These are phyloP conservation scores for Xiphorhynchus elegans DNA, from an alignment of 2,113 vertebrate genomes.

Conservation along the genomic window DNA sequence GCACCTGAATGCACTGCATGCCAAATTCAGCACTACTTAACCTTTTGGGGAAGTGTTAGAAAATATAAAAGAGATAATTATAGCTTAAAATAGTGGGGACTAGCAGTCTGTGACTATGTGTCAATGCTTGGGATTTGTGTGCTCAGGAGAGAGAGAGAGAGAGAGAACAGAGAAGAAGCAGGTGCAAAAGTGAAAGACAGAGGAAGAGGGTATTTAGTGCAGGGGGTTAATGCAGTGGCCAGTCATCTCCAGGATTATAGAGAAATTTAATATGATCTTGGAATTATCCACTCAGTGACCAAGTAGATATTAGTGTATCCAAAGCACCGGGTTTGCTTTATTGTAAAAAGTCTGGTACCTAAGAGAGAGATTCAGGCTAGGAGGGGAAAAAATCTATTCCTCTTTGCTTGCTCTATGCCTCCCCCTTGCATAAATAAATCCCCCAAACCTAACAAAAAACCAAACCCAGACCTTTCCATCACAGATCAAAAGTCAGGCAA, in stretches of 20 bases:
- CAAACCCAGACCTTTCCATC: constrained; percentile 20
- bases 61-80: background rate
- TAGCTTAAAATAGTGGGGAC: background rate
- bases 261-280: background rate
- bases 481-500: constrained; percentile 70
- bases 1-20: background rate
- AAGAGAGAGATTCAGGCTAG: background rate
- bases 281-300: background rate
- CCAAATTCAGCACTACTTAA: background rate
- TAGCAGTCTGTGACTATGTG: accelerated
- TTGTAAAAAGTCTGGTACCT: background rate
- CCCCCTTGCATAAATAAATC: background rate
- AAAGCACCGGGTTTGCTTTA: background rate
- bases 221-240: background rate
- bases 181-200: background rate
- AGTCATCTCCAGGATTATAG: constrained; percentile 4
- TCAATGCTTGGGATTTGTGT: background rate
- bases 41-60: background rate
- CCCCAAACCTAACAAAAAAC: background rate
- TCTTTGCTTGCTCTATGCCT: background rate
- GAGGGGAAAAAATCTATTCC: background rate
- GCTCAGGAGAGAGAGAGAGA: background rate
- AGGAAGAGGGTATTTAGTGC: background rate
- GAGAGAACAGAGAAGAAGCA: background rate
- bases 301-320: background rate